These are phyloP conservation scores for Odontocolon sp. DNA, from an alignment of 2,888 invertebrate species.

Conservation along the genomic window DNA sequence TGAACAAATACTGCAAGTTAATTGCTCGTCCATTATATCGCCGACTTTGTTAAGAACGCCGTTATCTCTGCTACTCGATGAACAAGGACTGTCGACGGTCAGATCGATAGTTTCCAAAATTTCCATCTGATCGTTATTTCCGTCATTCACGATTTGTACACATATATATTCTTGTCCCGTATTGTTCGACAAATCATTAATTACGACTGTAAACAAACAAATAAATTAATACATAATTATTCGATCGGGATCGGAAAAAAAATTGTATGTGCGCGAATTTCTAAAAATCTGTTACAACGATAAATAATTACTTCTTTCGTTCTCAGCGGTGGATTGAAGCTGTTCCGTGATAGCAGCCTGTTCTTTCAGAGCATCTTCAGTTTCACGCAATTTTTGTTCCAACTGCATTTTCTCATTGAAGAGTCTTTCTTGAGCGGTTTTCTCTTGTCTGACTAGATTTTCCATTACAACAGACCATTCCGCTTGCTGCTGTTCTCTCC, in stretches of 20 bases:
- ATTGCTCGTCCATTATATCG: constrained; percentile 86
- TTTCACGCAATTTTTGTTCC: constrained; percentile 76
- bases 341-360: constrained; percentile 77
- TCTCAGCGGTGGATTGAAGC: constrained; percentile 79
- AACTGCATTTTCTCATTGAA: constrained; percentile 77
- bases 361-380: constrained; percentile 81
- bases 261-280: constrained; percentile 30
- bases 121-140: constrained; percentile 69
- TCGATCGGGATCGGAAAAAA: constrained; percentile 24
- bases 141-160: constrained; percentile 58
- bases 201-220: constrained; percentile 39
- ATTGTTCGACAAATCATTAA: constrained; percentile 15
- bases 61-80: constrained; percentile 46
- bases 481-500: constrained; percentile 80
- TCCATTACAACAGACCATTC: constrained; percentile 81
- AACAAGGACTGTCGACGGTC: constrained; percentile 78
- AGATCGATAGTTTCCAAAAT: constrained; percentile 82
- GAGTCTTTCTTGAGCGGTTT: constrained; percentile 76
- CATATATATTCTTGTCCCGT: constrained; percentile 60
- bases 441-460: constrained; percentile 81
- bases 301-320: constrained; percentile 80
- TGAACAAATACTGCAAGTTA: constrained; percentile 89
- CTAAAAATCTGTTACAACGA: not conserved
- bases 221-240: not conserved
- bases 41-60: constrained; percentile 80